Percentiles rank a stretch among this genome's conserved stretches.
phyloP scores from a whole-genome alignment of 2,113 vertebrate genomes.

The Ammodytes dubius region DNA sequence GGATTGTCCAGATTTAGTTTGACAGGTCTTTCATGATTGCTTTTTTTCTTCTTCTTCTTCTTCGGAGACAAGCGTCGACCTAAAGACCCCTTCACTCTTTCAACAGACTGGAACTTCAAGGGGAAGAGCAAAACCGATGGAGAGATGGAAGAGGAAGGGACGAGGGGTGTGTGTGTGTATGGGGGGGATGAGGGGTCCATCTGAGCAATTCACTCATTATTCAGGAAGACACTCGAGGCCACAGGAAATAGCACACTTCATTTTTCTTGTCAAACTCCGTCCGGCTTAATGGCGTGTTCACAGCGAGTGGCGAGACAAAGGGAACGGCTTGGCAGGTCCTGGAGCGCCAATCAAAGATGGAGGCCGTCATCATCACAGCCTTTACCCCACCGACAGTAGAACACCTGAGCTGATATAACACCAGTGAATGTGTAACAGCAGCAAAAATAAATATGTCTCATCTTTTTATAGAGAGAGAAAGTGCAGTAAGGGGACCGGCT shows the following conservation, averaged over 20 bases:
- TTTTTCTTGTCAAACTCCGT: conserved; percentile 86
- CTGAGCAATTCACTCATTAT: conserved; percentile 79
- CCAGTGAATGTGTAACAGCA: conserved; percentile 18
- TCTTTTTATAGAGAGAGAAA: conserved; percentile 28
- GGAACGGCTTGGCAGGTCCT: conserved; percentile 39
- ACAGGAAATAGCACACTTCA: conserved; percentile 82
- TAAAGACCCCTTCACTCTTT: conserved; percentile 57
- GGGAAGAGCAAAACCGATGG: conserved; percentile 53
- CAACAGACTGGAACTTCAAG: conserved; percentile 71
- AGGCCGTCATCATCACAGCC: not conserved
- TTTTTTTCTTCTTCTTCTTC: conserved; percentile 47
- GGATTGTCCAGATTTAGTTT: conserved; percentile 66
- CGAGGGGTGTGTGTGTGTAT: conserved; percentile 14
- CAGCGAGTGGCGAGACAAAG: conserved; percentile 77
- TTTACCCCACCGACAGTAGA: conserved; percentile 24
- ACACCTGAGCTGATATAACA: conserved; percentile 37
- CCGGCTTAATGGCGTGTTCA: conserved; percentile 76
- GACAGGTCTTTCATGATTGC: conserved; percentile 55
- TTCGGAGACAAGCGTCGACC: conserved; percentile 56
- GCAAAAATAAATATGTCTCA: conserved; percentile 55
- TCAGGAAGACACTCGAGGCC: conserved; percentile 84
- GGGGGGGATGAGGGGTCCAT: conserved; percentile 24
- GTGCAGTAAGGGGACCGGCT: conserved; percentile 12
- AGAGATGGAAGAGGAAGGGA: conserved; percentile 47
- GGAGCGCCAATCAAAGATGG: conserved; percentile 31